These are phyloP conservation scores for Drosophila picticornis DNA, from an alignment of 2,888 invertebrate species.

Conservation along the genomic window DNA sequence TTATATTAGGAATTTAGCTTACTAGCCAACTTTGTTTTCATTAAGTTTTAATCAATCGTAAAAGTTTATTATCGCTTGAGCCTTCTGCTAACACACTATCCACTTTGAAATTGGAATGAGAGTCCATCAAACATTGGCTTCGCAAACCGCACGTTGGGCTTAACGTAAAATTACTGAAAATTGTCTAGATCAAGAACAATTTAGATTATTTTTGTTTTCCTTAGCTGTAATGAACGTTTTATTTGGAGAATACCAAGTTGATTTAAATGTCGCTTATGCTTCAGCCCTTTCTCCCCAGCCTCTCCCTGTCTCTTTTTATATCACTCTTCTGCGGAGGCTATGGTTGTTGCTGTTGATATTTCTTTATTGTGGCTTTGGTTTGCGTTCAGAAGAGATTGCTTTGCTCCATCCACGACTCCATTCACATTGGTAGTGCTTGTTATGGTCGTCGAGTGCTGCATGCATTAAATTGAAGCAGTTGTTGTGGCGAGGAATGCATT, in stretches of 20 bases:
- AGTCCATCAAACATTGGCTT: not conserved
- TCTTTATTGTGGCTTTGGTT: conserved; percentile 23
- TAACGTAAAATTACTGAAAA: not conserved
- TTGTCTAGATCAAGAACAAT: not conserved
- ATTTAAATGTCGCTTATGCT: conserved; percentile 24
- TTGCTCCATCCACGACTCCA: not conserved
- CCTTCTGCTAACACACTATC: not conserved
- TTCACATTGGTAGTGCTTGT: conserved; percentile 25
- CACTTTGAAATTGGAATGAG: not conserved
- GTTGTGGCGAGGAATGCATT: conserved; percentile 17
- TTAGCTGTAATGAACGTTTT: conserved; percentile 1
- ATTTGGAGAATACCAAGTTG: conserved; percentile 4
- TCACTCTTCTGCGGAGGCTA: not conserved
- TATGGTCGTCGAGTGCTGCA: conserved; percentile 48
- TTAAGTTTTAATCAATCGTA: not conserved
- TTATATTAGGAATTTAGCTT: not conserved
- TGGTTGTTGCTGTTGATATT: not conserved
- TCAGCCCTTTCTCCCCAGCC: not conserved
- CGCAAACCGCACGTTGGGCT: not conserved
- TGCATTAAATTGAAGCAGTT: conserved; percentile 48
- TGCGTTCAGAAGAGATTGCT: conserved; percentile 2
- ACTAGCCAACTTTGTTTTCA: not conserved
- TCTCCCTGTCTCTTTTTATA: not conserved
- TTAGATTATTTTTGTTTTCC: conserved; percentile 16
- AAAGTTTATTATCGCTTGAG: not conserved